A percentile compares a stretch with the other conserved stretches of the same genome.
Conservation (phyloP, 2,113 vertebrate genomes). For the Holacanthus passer region DNA sequence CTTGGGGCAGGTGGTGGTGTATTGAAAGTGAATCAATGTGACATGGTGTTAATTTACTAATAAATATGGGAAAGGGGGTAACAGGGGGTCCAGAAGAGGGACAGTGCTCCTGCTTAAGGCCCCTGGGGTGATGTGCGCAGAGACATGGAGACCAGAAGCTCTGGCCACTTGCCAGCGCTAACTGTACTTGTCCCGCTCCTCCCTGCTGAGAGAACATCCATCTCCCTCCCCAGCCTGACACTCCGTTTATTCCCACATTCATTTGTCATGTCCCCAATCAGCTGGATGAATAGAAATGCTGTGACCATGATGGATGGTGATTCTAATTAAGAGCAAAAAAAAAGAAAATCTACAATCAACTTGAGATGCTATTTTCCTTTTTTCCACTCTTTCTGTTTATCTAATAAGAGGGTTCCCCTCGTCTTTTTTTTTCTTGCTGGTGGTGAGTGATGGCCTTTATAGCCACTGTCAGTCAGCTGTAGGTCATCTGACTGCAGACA, state of each 20-base stretch:
- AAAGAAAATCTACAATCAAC: constrained; percentile 82
- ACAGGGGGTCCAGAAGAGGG: constrained; percentile 78
- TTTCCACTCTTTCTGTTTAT: constrained; percentile 61
- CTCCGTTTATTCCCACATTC: constrained; percentile 92
- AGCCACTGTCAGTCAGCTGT: constrained; percentile 73
- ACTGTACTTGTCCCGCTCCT: constrained; percentile 90
- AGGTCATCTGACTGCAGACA: constrained; percentile 77
- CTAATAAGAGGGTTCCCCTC: constrained; percentile 75
- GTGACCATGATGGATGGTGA: constrained; percentile 89
- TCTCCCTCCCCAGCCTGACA: constrained; percentile 89
- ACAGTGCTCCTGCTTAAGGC: constrained; percentile 75
- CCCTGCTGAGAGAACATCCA: constrained; percentile 91
- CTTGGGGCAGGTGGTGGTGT: constrained; percentile 64
- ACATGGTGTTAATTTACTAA: constrained; percentile 87
- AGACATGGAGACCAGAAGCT: constrained; percentile 75
- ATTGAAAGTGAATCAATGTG: constrained; percentile 74
- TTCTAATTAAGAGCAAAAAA: constrained; percentile 90
- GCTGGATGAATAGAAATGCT: constrained; percentile 91
- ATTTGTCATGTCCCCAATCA: constrained; percentile 95
- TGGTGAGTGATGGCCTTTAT: constrained; percentile 76
- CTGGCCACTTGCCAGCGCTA: constrained; percentile 89
- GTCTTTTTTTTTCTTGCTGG: constrained; percentile 53
- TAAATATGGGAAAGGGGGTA: constrained; percentile 77
- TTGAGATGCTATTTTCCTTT: constrained; percentile 73
- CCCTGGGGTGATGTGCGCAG: constrained; percentile 74